Evolutionary conservation across 2,113 vertebrate species (phyloP), one percentile per base, ranked within the genome.

Genomic region (Furnarius figulus): DNA sequence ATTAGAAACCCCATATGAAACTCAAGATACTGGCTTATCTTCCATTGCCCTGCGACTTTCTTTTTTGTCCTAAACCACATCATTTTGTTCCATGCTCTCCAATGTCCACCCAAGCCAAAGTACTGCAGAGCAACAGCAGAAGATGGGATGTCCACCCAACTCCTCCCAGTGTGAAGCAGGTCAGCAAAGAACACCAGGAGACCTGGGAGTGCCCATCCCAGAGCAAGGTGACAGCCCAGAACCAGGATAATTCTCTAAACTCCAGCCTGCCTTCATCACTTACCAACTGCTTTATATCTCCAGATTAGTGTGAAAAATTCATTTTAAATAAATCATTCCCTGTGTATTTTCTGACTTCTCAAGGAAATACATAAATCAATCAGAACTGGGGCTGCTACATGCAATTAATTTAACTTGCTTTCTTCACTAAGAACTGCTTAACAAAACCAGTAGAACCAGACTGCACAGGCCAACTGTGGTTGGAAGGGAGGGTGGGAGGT

Each of bases 391-490:
- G 39, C 30, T 44, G 62, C 27, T 81, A 37, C 33, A 67, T 5
- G 8, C 42, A 76, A 37, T 39, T 85, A 40, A 87, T 62, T 76
- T 31, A 62, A 52, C 8, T 37, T 70, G 46, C 17, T 28, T 68
- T 85, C 47, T 79, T 72, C 56, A 46, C 13, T 55, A 83, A 62
- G 25, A 82, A 40, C 13, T 62, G 44, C 77, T 56, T 56, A 81
- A 70, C 21, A 83, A 88, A 88, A 66, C 77, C 37, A 87, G 85
- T 66, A 82, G 87, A 95, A 88, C 44, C 42, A 88, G 75, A 87
- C 2, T 59, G 35, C 23, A 37, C 5, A 33, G 81, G 52, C 15
- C 24, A 77, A 6, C 1, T 70, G 35, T 3, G 7, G 44, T 7
- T 75, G 79, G 50, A 78, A 78, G 9, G 10, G 30, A 79, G 16